A percentile compares a stretch with the other conserved stretches of the same genome.
Evolutionary conservation across 2,113 vertebrate species (phyloP).

Genomic region (Lipotes vexillifer): DNA sequence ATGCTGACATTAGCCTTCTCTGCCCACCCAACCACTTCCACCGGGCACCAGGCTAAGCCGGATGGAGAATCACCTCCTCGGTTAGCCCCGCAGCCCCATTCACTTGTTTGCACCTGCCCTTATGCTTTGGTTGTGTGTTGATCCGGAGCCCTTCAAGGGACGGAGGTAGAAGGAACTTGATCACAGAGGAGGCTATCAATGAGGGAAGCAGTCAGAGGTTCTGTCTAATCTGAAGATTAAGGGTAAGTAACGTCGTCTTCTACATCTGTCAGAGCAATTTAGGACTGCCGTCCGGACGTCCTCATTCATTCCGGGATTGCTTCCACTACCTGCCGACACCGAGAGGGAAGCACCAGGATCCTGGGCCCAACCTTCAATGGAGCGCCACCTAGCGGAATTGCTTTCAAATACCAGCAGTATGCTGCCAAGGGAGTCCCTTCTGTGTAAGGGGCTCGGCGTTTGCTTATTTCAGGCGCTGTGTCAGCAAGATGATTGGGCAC

Average conservation of each 20-base stretch:
- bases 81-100: neutral
- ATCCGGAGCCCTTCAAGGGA: neutral
- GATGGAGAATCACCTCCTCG: neutral
- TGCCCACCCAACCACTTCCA: accelerated
- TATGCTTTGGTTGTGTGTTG: neutral
- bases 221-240: neutral
- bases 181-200: neutral
- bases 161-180: neutral
- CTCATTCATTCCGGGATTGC: too few relatives aligned
- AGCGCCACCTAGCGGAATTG: slow-evolving; percentile 52
- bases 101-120: neutral
- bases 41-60: neutral
- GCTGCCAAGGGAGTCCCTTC: neutral
- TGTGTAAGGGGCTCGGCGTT: neutral
- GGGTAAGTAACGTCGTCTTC: accelerated
- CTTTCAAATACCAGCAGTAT: neutral
- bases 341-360: neutral
- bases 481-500: neutral
- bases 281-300: neutral
- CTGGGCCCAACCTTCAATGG: neutral
- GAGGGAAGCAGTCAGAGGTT: neutral
- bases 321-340: neutral
- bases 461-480: neutral
- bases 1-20: too few relatives aligned
- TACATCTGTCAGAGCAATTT: neutral